Evolutionary conservation across 2,888 invertebrate genomes (phyloP).

Genomic region (Suillia variegata): DNA sequence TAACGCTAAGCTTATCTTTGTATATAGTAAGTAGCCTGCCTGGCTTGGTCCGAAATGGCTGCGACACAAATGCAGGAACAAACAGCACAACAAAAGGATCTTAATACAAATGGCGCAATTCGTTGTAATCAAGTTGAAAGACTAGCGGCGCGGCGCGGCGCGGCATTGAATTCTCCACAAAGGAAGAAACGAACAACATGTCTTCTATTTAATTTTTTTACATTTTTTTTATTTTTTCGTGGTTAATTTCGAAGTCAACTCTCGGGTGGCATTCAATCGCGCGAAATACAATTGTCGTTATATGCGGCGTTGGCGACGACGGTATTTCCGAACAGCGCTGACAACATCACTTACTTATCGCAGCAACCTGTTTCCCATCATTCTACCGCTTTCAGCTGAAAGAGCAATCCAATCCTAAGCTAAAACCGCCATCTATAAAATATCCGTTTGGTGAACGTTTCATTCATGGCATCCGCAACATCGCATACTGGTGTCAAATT

Average conservation of each 20-base stretch:
- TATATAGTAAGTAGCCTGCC: too few species aligned
- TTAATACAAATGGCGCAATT: slow-evolving; percentile 8
- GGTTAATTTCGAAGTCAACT: background rate
- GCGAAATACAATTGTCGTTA: slow-evolving; percentile 50
- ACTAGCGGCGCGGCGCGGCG: too few species aligned
- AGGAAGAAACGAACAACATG: slow-evolving; percentile 1
- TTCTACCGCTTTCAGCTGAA: slow-evolving; percentile 13
- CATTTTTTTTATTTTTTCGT: background rate
- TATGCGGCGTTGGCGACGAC: too few species aligned
- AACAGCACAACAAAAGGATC: slow-evolving; percentile 8
- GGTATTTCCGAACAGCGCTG: slow-evolving; percentile 21
- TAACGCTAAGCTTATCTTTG: slow-evolving; percentile 21
- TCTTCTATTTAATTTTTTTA: background rate
- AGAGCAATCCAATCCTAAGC: too few species aligned
- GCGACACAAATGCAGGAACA: slow-evolving; percentile 10
- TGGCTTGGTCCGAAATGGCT: slow-evolving; percentile 5
- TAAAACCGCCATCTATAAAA: slow-evolving; percentile 37
- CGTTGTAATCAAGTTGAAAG: background rate
- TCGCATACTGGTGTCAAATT: background rate
- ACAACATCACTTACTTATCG: slow-evolving; percentile 17
- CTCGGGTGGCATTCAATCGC: slow-evolving; percentile 36
- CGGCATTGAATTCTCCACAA: too few species aligned
- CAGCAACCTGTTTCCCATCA: slow-evolving; percentile 15
- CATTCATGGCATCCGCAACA: background rate
- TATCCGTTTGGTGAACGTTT: background rate